Evolutionary conservation across 2,888 invertebrate genomes (phyloP).

Genomic region (Apotomis betuletana): DNA sequence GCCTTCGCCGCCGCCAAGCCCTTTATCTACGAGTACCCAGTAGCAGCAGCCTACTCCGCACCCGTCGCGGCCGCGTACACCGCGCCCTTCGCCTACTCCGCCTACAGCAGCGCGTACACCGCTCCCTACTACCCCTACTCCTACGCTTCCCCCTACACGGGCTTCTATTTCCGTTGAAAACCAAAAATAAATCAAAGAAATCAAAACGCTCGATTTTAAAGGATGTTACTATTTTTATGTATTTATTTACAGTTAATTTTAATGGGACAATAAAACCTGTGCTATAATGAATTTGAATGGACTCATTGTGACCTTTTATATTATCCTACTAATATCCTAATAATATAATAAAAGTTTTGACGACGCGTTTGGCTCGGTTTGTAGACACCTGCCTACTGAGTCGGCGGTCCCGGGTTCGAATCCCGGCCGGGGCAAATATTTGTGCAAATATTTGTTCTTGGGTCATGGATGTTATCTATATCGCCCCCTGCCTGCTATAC

Average conservation of each 20-base stretch:
- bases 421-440: too few relatives aligned
- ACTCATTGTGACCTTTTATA: too few relatives aligned
- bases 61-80: constrained; percentile 79
- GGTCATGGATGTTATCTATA: too few relatives aligned
- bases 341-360: too few relatives aligned
- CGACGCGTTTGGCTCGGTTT: too few relatives aligned
- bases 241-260: constrained; percentile 7
- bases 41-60: constrained; percentile 71
- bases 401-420: too few relatives aligned
- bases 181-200: constrained; percentile 28
- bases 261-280: too few relatives aligned
- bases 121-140: constrained; percentile 43
- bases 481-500: too few relatives aligned
- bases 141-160: constrained; percentile 57
- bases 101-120: constrained; percentile 51
- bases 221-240: constrained; percentile 23
- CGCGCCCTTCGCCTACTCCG: constrained; percentile 66
- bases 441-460: too few relatives aligned
- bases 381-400: too few relatives aligned
- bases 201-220: constrained; percentile 3
- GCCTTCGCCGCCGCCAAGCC: constrained; percentile 82
- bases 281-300: too few relatives aligned
- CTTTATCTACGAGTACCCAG: constrained; percentile 66
- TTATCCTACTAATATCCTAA: too few relatives aligned
- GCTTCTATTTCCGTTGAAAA: constrained; percentile 63